Evolutionary conservation across 1,140 invertebrate species (phyloP).

Genomic region (Calephelis virginiensis): DNA sequence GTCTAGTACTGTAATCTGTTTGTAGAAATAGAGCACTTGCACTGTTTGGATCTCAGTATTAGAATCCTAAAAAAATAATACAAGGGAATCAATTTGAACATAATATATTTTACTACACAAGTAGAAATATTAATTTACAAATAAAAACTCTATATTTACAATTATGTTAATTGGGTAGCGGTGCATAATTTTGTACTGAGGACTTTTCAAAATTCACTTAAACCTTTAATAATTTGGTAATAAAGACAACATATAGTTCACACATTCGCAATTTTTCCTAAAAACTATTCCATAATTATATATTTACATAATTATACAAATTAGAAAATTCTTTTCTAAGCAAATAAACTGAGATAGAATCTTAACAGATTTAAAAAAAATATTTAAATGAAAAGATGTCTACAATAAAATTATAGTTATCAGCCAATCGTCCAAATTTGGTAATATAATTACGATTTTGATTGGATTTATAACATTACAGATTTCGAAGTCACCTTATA

Average conservation of each 20-base stretch:
- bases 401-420: background rate
- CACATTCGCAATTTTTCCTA: slow-evolving; percentile 13
- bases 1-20: too few relatives aligned
- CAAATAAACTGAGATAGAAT: background rate
- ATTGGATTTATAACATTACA: too few relatives aligned
- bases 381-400: background rate
- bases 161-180: slow-evolving; percentile 25
- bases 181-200: slow-evolving; percentile 36
- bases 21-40: too few relatives aligned
- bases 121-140: slow-evolving; percentile 62
- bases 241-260: background rate
- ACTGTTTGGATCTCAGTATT: too few relatives aligned
- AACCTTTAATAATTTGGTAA: slow-evolving; percentile 31
- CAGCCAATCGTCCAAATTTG: too few relatives aligned
- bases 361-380: background rate
- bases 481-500: too few relatives aligned
- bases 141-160: slow-evolving; percentile 46
- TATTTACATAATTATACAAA: slow-evolving; percentile 45
- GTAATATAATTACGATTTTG: too few relatives aligned
- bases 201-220: slow-evolving; percentile 24
- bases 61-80: slow-evolving; percentile 33
- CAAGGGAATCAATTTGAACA: slow-evolving; percentile 27
- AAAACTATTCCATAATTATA: slow-evolving; percentile 24
- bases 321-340: background rate
- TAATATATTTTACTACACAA: slow-evolving; percentile 53